Evolutionary conservation across 2,113 vertebrate species (phyloP).

Genomic region (Numenius arquata): DNA sequence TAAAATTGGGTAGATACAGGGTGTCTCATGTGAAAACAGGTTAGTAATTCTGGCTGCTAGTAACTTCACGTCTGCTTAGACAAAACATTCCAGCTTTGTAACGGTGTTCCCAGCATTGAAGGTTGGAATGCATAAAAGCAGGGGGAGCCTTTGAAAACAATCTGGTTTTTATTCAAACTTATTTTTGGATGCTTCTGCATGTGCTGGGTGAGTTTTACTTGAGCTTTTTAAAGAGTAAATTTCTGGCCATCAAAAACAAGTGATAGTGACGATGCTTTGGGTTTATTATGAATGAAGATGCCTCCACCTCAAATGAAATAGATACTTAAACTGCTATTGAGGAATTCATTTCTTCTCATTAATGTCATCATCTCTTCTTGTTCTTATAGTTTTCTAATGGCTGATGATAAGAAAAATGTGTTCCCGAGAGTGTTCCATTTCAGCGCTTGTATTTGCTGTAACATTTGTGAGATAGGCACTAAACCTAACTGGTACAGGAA

Average conservation of each 20-base stretch:
- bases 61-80: not conserved
- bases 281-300: not conserved
- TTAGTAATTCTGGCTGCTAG: not conserved
- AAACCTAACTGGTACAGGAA: not conserved
- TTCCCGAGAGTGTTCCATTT: not conserved
- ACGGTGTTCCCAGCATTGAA: not conserved
- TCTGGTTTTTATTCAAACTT: not conserved
- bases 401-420: not conserved
- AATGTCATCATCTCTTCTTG: not conserved
- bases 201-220: not conserved
- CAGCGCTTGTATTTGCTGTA: not conserved
- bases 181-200: not conserved
- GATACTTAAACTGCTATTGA: not conserved
- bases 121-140: not conserved
- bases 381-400: not conserved
- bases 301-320: not conserved
- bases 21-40: not conserved
- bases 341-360: not conserved
- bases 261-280: not conserved
- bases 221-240: not conserved
- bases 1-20: not conserved
- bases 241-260: not conserved
- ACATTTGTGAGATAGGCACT: not conserved
- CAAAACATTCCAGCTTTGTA: not conserved
- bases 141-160: not conserved